Evolutionary conservation across 2,888 invertebrate species (phyloP).

Genomic region (Oxyteleia sp.): DNA sequence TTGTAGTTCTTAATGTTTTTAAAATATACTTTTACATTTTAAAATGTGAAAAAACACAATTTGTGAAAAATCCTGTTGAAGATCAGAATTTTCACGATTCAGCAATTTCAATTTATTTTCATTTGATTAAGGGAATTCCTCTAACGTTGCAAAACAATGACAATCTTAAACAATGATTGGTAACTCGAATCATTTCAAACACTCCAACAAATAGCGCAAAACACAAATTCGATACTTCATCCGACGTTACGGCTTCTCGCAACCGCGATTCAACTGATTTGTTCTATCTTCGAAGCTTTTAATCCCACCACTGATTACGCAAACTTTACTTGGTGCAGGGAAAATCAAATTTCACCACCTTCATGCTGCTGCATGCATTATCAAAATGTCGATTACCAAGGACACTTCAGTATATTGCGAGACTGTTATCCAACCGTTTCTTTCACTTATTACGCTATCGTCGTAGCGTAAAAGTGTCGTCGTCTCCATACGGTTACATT

Average conservation of each 20-base stretch:
- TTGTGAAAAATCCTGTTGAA: no score
- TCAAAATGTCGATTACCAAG: constrained; percentile 11
- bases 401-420: neutral
- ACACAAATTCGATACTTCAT: neutral
- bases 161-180: constrained; percentile 8
- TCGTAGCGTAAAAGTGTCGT: neutral
- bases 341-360: constrained; percentile 53
- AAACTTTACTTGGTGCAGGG: constrained; percentile 44
- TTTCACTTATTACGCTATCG: constrained; percentile 15
- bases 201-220: neutral
- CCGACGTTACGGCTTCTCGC: neutral
- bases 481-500: neutral
- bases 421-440: constrained; percentile 17
- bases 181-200: neutral
- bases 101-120: no score
- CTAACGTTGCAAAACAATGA: no score
- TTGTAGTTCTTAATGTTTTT: no score
- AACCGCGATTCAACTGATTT: constrained; percentile 20
- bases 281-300: constrained; percentile 38
- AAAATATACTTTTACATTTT: no score
- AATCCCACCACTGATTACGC: constrained; percentile 60
- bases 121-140: no score
- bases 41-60: no score
- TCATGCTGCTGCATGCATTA: constrained; percentile 16
- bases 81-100: no score